These are phyloP conservation scores for Indicator maculatus DNA, from an alignment of 2,113 vertebrate genomes.

Conservation along the genomic window DNA sequence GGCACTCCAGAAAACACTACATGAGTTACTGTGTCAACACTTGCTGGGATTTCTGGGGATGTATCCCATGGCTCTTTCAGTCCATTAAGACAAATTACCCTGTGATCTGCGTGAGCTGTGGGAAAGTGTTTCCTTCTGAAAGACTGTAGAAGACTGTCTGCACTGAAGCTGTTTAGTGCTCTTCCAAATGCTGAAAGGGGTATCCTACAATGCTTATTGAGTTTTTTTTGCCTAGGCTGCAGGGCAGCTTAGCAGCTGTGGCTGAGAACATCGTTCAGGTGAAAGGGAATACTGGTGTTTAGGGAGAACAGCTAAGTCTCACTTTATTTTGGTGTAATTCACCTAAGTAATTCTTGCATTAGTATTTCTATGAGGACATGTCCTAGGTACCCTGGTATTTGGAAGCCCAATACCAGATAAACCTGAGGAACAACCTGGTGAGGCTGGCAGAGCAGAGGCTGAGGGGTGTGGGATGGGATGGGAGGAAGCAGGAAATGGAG, in stretches of 20 bases:
- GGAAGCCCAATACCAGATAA: neutral
- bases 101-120: constrained; percentile 3
- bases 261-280: neutral
- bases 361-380: neutral
- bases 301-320: neutral
- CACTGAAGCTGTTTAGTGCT: neutral
- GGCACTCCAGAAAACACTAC: neutral
- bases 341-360: neutral
- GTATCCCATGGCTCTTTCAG: neutral
- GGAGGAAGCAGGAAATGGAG: neutral
- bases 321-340: neutral
- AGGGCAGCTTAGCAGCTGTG: neutral
- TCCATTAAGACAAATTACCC: neutral
- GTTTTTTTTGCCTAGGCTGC: neutral
- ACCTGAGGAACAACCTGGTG: neutral
- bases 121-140: neutral
- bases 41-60: constrained; percentile 28
- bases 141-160: neutral
- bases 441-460: neutral
- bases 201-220: neutral
- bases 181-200: neutral
- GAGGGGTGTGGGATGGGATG: accelerated
- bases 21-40: neutral
- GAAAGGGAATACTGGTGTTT: neutral
- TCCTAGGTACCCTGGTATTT: neutral